Conservation (phyloP, 2,888 invertebrate species). For the Petrolisthes cinctipes region DNA sequence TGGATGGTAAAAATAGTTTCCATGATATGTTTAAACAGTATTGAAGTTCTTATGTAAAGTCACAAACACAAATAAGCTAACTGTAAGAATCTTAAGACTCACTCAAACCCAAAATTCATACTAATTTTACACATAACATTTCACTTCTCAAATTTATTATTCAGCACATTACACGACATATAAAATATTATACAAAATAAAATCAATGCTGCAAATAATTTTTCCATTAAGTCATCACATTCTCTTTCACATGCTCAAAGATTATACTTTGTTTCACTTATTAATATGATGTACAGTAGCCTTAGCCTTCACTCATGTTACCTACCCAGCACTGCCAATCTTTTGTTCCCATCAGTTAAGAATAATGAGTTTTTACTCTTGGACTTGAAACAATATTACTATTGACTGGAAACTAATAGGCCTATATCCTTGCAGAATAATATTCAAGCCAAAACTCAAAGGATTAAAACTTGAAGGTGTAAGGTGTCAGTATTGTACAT, state of each 20-base stretch:
- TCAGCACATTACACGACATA: constrained; percentile 23
- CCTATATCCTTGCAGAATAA: no score
- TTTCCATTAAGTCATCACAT: constrained; percentile 41
- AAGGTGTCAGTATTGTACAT: constrained; percentile 2
- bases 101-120: not conserved
- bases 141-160: constrained; percentile 5
- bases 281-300: constrained; percentile 18
- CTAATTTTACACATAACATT: constrained; percentile 21
- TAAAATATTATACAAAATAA: constrained; percentile 38
- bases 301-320: not conserved
- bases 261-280: constrained; percentile 37
- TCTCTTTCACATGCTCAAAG: constrained; percentile 26
- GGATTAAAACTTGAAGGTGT: no score
- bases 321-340: not conserved
- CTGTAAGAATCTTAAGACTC: no score
- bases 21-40: constrained; percentile 21
- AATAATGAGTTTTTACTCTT: not conserved
- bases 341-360: not conserved
- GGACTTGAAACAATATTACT: not conserved
- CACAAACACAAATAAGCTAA: no score
- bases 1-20: constrained; percentile 4
- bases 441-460: no score
- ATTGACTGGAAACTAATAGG: no score
- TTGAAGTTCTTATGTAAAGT: constrained; percentile 7
- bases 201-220: constrained; percentile 35